Evolutionary conservation across 1,140 invertebrate genomes (phyloP), one percentile per base, ranked within the genome.

Genomic region (Pseudomyrmex concolor): DNA sequence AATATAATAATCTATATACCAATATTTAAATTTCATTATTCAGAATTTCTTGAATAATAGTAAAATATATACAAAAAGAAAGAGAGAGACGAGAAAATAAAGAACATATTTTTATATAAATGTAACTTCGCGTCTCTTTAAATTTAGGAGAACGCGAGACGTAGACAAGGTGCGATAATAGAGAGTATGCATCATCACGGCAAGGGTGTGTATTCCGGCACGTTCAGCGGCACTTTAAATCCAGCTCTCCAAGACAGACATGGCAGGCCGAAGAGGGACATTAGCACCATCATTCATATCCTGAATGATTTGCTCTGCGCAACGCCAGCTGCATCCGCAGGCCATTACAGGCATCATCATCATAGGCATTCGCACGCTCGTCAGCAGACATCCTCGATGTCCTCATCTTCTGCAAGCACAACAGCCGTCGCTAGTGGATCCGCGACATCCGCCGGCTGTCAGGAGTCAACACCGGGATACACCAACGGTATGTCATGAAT

Each of bases 241-340:
- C 98, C 98, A 77, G 97, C 98, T n/a, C 95, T 99, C 15, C 98
- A 99, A 94, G 98, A 99, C 93, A 96, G 96, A 84, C 96, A 97
- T 92, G 98, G 98, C 0, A 96, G 97, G 85, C 98, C 98, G 10
- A 97, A 98, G 89, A 95, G 98, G 17, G 97, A 98, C 93, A 98
- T 99, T 77, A 97, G 97, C 67, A 99, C 98, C 15, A 98, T 99
- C 71, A 98, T 99, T 78, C 98, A 99, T 92, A 99, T 99, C 93
- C 94, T 99, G 25, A 99, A 99, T 94, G 98, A 99, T 94, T 95
- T 99, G 84, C 94, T 99, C 25, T 98, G 97, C 93, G 97, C 98
- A 59, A 97, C 97, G 59, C 97, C 98, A 50, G 94, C 91, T 0
- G 93, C 92, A 12, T 95, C 92, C 9, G 91, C 92, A 25, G 88